These are phyloP conservation scores for Dolichomitus sp. DNA, from an alignment of 2,888 invertebrate species.

Conservation along the genomic window DNA sequence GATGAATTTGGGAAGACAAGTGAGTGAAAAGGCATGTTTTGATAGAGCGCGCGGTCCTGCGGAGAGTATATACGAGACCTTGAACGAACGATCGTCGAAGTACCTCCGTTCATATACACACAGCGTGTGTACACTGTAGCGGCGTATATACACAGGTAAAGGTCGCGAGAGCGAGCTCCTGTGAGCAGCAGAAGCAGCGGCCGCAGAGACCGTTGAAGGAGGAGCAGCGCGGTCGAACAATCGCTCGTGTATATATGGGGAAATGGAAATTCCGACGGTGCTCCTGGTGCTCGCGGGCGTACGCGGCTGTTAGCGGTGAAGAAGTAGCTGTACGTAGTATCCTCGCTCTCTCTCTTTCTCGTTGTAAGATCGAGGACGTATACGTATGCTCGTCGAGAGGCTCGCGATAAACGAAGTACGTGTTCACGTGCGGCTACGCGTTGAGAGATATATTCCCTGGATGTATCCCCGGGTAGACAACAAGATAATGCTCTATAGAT, in stretches of 20 bases:
- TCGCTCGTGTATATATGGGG: slow-evolving; percentile 37
- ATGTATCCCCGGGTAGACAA: not conserved
- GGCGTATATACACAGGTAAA: slow-evolving; percentile 20
- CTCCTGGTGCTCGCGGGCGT: slow-evolving; percentile 10
- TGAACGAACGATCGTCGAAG: slow-evolving; percentile 36
- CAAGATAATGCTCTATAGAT: slow-evolving; percentile 44
- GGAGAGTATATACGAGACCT: slow-evolving; percentile 26
- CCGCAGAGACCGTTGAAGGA: slow-evolving; percentile 15
- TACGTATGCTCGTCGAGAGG: slow-evolving; percentile 22
- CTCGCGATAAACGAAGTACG: slow-evolving; percentile 45
- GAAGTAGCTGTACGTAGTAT: slow-evolving; percentile 27
- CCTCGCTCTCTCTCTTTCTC: slow-evolving; percentile 4
- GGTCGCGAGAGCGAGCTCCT: slow-evolving; percentile 39
- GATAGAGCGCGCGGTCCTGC: slow-evolving; percentile 1
- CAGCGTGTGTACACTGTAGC: slow-evolving; percentile 5
- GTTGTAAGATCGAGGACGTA: slow-evolving; percentile 29
- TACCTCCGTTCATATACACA: slow-evolving; percentile 2
- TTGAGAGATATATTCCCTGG: slow-evolving; percentile 24
- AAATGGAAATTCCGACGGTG: slow-evolving; percentile 53
- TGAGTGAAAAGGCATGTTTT: not conserved
- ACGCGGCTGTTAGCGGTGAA: slow-evolving; percentile 31
- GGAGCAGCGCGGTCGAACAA: slow-evolving; percentile 38
- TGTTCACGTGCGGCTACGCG: slow-evolving; percentile 30
- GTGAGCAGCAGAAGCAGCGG: slow-evolving; percentile 26
- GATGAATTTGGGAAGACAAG: not conserved